Base-by-base conservation (phyloP, 2,797 vertebrate genomes). In the Pogoniulus pusillus region DNA sequence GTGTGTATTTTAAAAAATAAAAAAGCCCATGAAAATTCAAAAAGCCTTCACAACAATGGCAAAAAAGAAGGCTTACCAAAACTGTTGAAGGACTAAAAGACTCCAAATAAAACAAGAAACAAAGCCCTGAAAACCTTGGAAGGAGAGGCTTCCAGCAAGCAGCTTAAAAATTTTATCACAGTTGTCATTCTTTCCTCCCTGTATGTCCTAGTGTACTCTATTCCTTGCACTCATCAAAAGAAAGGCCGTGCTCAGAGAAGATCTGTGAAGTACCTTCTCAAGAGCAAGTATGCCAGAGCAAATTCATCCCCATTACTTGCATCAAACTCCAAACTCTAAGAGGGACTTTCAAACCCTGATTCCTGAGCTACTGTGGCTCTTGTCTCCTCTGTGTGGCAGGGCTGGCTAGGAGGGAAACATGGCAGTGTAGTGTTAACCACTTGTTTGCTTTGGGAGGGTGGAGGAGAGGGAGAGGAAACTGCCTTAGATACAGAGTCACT, bases 371-470 rank as follows among this genome's bases (percentile, higher is more conserved):
- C 4, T 22, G 19, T 7, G 6, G 12, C 79, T 32, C 29, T 16
- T 32, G 35, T 5, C 12, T 75, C 6, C 16, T 32, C 10, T 0
- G 8, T 5, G 17, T 57, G 55, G 35, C 49, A 8, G 71, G 24
- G 3, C 1, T 89, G 74, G 17, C 71, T 82, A 0, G 0, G 17
- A 35, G 43, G 55, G 73, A 18, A 69, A 55, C 37, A 54, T 81
- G 55, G 43, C 68, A 37, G 43, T 29, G 3, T 57, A 72, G 54
- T 11, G 57, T 82, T 93, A 60, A 60, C 47, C 18, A 1, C 54
- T 92, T 87, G 43, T 87, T 76, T 94, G 79, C 53, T 83, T 63
- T 79, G 63, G 43, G 74, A 87, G 80, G 18, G 10, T 45, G 35
- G 32, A 59, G 69, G 69, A 58, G 30, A 29, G 41, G 32, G 60